Evolutionary conservation across 2,888 invertebrate species (phyloP).

Genomic region (Panzeria rudis): DNA sequence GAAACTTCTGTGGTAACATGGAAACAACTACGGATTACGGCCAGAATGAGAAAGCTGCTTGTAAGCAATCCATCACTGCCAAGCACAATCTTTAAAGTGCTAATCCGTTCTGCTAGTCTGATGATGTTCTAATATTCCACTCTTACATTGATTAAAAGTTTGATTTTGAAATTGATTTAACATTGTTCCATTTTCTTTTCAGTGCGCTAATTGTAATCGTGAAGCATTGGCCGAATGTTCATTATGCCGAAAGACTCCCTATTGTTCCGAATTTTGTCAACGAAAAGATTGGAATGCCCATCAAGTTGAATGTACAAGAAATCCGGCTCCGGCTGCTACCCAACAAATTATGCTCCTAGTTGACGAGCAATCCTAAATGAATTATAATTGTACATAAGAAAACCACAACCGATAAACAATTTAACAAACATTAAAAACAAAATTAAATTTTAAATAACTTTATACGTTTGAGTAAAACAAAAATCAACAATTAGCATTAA

Average conservation of each 20-base stretch:
- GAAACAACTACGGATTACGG: too few species aligned
- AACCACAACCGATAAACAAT: slow-evolving; percentile 66
- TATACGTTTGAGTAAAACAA: slow-evolving; percentile 77
- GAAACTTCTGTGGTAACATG: too few species aligned
- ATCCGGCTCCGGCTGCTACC: slow-evolving; percentile 88
- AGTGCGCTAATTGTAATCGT: slow-evolving; percentile 96
- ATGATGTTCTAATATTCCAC: too few species aligned
- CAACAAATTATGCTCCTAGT: slow-evolving; percentile 94
- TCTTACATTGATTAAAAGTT: too few species aligned
- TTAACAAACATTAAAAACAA: slow-evolving; percentile 63
- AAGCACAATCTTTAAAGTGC: too few species aligned
- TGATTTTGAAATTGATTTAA: too few species aligned
- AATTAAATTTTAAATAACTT: slow-evolving; percentile 75
- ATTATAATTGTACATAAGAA: slow-evolving; percentile 78
- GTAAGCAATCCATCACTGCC: too few species aligned
- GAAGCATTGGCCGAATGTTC: slow-evolving; percentile 95
- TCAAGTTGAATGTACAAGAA: slow-evolving; percentile 92
- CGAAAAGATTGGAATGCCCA: slow-evolving; percentile 95
- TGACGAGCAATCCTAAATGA: slow-evolving; percentile 87
- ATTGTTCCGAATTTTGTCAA: slow-evolving; percentile 95
- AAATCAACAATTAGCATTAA: slow-evolving; percentile 73
- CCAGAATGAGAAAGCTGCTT: too few species aligned
- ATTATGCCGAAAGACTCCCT: slow-evolving; percentile 92
- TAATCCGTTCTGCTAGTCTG: too few species aligned
- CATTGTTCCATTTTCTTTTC: slow-evolving; percentile 74